Conservation (phyloP, 2,113 vertebrate species). For the Rhombomys opimus region DNA sequence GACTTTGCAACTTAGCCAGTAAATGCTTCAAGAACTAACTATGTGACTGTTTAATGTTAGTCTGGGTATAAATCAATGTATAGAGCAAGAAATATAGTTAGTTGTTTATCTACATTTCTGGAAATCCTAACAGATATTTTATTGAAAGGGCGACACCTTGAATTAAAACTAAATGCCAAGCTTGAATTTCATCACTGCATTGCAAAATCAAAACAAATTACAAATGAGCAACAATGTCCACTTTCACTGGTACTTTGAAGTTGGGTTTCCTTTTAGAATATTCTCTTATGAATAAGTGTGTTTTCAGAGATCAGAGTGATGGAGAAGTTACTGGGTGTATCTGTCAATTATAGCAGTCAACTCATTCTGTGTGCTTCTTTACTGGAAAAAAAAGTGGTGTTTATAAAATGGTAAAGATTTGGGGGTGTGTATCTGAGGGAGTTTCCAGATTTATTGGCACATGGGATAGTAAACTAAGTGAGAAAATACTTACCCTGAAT, state of each 20-base stretch:
- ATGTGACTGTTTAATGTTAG: background rate
- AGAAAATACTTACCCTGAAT: background rate
- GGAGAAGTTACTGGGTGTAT: background rate
- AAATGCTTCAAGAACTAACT: background rate
- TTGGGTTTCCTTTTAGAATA: background rate
- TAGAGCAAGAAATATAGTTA: background rate
- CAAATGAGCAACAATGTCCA: background rate
- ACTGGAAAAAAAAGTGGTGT: background rate
- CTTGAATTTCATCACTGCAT: background rate
- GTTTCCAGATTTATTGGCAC: background rate
- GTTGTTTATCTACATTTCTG: background rate
- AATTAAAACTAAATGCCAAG: background rate
- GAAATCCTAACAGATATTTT: background rate
- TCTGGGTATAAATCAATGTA: background rate
- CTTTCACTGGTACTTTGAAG: background rate
- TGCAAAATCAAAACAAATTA: background rate
- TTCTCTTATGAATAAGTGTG: background rate
- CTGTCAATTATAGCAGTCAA: background rate
- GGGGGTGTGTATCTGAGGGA: background rate
- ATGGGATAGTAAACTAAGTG: background rate
- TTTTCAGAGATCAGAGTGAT: background rate
- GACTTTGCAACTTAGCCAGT: background rate
- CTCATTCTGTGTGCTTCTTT: background rate
- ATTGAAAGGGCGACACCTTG: background rate
- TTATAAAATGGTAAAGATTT: background rate